Evolutionary conservation across 1,140 invertebrate genomes (phyloP).

Genomic region (Thaumatotibia leucotreta): DNA sequence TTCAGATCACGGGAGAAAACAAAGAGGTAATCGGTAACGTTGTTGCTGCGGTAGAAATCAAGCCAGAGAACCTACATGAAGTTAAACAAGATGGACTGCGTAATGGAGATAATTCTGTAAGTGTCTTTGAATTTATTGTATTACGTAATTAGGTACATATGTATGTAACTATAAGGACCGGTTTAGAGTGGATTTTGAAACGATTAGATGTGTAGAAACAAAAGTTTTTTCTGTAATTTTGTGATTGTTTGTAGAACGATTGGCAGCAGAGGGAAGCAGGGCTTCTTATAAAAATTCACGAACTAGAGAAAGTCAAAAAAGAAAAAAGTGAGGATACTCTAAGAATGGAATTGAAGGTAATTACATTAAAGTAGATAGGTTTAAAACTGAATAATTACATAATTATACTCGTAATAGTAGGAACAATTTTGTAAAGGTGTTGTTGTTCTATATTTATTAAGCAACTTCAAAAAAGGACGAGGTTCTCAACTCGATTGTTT

Average conservation of each 20-base stretch:
- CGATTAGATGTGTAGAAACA: background rate
- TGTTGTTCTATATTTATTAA: too few relatives aligned
- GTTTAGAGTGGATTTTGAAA: too few relatives aligned
- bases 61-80: background rate
- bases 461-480: too few relatives aligned
- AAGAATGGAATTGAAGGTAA: constrained; percentile 61
- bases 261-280: constrained; percentile 60
- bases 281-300: constrained; percentile 62
- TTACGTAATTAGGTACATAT: too few relatives aligned
- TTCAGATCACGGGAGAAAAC: background rate
- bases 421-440: too few relatives aligned
- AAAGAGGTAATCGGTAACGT: background rate
- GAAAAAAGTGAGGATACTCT: constrained; percentile 56
- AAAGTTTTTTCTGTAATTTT: background rate
- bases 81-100: background rate
- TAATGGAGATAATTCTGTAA: background rate
- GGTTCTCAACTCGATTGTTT: too few relatives aligned
- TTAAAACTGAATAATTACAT: too few relatives aligned
- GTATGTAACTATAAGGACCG: too few relatives aligned
- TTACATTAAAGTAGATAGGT: background rate
- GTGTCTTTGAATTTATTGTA: background rate
- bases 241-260: constrained; percentile 37
- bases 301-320: constrained; percentile 56
- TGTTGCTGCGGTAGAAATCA: background rate
- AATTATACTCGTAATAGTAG: too few relatives aligned